Conservation (phyloP, 2,797 vertebrate species). For the Momotus momota region DNA sequence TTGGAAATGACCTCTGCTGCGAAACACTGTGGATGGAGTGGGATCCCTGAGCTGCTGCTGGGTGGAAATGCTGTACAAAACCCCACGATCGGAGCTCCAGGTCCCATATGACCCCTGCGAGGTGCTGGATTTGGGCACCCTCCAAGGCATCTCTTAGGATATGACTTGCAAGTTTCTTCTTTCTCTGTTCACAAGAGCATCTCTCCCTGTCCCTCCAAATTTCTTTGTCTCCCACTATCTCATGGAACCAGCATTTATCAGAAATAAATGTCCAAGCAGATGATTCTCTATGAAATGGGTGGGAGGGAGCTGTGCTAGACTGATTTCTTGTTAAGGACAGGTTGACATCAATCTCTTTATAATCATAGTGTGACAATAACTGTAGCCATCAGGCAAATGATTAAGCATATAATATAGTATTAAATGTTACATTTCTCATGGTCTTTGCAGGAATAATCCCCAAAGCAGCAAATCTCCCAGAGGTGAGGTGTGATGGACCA, state of each 20-base stretch:
- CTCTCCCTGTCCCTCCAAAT: background rate
- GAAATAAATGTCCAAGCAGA: background rate
- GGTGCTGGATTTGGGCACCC: background rate
- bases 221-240: background rate
- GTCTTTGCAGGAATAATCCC: background rate
- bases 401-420: accelerated
- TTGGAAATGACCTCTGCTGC: background rate
- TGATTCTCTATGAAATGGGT: background rate
- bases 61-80: background rate
- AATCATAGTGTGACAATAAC: background rate
- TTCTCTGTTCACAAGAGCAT: background rate
- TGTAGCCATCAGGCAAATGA: background rate
- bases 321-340: background rate
- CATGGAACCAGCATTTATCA: background rate
- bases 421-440: accelerated
- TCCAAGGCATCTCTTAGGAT: background rate
- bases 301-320: accelerated
- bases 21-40: background rate
- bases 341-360: background rate
- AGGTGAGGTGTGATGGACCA: background rate
- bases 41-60: background rate
- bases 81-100: background rate
- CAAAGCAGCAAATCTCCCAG: background rate
- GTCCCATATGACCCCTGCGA: accelerated
- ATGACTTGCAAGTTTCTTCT: background rate